Base-by-base conservation (phyloP, 1,140 invertebrate species). In the Coenobita brevimanus region DNA sequence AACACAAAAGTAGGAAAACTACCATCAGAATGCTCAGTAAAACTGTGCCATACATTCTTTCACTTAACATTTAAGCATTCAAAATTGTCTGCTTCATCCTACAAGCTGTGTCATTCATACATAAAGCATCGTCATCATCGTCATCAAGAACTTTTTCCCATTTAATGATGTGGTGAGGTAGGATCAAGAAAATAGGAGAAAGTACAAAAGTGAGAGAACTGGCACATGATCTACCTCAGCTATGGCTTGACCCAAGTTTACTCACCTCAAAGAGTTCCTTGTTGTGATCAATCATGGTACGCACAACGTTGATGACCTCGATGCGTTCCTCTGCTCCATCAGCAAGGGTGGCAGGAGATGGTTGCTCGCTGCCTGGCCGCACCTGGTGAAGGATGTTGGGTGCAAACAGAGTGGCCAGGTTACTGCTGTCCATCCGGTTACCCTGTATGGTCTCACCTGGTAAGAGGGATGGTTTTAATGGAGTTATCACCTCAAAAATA, bases 351-450 rank as follows among this genome's bases (percentile, higher is more conserved):
- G 92, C 91, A n/a, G 90, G 90, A 79, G 92, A 92, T 36, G 88
- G 78, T 69, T 62, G 82, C 84, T 94, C 94, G 90, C 69, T 88
- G 54, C 94, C 94, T 33, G 94, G 94, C 91, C 95, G 95, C 86
- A 95, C 94, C 84, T 94, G 95, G 91, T 98, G 97, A 64, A 98
- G 94, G 91, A 99, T 97, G 92, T 98, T 98, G 0, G 97, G 97
- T 1, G 97, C 97, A 92, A 99, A 97, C 33, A 98, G 94, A 3
- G 97, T 98, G 0, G 97, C 97, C 87, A 99, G 93, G 92, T 98
- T 98, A 60, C 95, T 96, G 15, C 96, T 95, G 92, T 98, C 97
- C 97, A 99, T 99, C 94, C 97, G 98, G 93, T 98, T 98, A 2
- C 97, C 97, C 36, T 94, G 91, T 64, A 96, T 88, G 93, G 95